Evolutionary conservation across 2,888 invertebrate species (phyloP), one percentile per base, ranked within the genome.

Genomic region (Volucella inanis): DNA sequence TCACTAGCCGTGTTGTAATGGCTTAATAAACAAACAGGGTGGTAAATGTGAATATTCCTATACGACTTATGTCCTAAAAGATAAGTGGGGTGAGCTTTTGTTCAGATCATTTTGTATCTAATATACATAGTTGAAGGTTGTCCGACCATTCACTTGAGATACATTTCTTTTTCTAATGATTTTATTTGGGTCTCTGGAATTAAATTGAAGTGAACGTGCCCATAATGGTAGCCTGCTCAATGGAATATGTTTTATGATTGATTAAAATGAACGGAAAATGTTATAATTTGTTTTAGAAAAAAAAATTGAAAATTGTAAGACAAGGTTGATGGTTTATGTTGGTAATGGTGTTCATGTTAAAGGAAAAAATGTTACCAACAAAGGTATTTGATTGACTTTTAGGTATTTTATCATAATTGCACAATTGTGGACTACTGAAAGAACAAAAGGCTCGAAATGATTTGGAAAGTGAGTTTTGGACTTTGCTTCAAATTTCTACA

Each of bases 241-340:
- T 62, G 57, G 71, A 83, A 83, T 75, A 79, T 84, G 70, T 43
- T 79, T 84, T 80, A 84, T 76, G 84, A 59, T 79, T 75, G 80
- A 84, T 84, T 84, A 79, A 84, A 84, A 65, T 76, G 61, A 12
- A 70, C 64, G 57, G 64, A 70, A 81, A 77, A 65, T 61, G 55
- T 62, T 77, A 61, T 67, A 52, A 68, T 41, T 68, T 76, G 72
- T 71, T 76, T 59, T 77, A 45, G 8, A 11, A 22, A 31, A 50
- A 38, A 67, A 22, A 22, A 22, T 22, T 3, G 18, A 62, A 67
- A 82, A 82, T 78, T 57, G 79, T 71, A 75, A 75, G 15, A 59
- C 84, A 84, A 84, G 84, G 84, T 57, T 84, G 68, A 49, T 80
- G 61, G 70, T 65, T 71, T 18, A 22, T 47, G 38, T 75, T 50